Conservation (phyloP, 2,113 vertebrate genomes). For the Tachysurus vachellii region DNA sequence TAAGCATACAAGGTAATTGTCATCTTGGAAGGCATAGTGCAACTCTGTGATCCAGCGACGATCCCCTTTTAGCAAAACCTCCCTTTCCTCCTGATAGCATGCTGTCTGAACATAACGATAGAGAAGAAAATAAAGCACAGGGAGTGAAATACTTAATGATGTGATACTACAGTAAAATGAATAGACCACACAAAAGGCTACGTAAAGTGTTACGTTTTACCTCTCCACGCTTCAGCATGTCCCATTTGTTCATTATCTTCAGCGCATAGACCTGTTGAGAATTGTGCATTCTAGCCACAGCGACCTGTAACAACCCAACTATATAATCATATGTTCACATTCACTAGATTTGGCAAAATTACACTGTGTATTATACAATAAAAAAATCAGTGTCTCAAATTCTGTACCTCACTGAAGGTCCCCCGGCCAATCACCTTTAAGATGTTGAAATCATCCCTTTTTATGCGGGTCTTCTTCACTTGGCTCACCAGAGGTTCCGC, state of each 20-base stretch:
- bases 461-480: conserved; percentile 77
- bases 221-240: conserved; percentile 83
- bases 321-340: not conserved
- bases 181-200: not conserved
- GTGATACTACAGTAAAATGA: not conserved
- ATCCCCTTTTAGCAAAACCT: conserved; percentile 82
- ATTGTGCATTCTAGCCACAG: conserved; percentile 77
- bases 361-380: not conserved
- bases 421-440: conserved; percentile 86
- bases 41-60: conserved; percentile 83
- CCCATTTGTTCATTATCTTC: conserved; percentile 91
- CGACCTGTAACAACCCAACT: conserved; percentile 69
- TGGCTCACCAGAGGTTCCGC: conserved; percentile 74
- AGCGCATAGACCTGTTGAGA: conserved; percentile 82
- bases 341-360: not conserved
- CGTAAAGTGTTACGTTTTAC: conserved; percentile 64
- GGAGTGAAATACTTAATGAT: not conserved
- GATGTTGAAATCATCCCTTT: conserved; percentile 82
- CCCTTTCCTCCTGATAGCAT: conserved; percentile 84
- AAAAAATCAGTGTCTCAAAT: not conserved
- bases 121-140: not conserved
- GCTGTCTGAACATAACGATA: conserved; percentile 69
- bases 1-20: conserved; percentile 79
- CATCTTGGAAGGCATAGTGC: conserved; percentile 86
- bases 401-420: conserved; percentile 85